These are phyloP conservation scores for Tenthredo distinguenda DNA, from an alignment of 2,888 invertebrate species.

Conservation along the genomic window DNA sequence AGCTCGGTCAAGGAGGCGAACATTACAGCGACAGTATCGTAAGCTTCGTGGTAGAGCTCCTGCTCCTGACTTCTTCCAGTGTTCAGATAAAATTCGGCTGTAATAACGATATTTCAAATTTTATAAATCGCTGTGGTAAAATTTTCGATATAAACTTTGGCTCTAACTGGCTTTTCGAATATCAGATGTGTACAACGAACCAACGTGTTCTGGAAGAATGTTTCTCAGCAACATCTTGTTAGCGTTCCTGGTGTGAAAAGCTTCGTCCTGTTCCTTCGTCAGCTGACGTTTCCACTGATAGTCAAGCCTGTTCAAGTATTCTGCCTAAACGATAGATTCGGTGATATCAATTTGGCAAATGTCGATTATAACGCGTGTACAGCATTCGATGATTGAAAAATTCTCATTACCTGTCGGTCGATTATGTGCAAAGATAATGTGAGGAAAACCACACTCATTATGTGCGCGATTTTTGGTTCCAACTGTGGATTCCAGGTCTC, in stretches of 20 bases:
- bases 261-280: conserved; percentile 90
- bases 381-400: background rate
- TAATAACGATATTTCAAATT: conserved; percentile 58
- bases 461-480: conserved; percentile 85
- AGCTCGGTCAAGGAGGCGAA: conserved; percentile 94
- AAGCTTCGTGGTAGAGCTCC: conserved; percentile 93
- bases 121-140: background rate
- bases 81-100: conserved; percentile 90
- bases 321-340: conserved; percentile 80
- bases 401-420: conserved; percentile 85
- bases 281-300: conserved; percentile 89
- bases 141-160: background rate
- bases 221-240: conserved; percentile 95
- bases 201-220: conserved; percentile 95
- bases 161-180: background rate
- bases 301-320: conserved; percentile 93
- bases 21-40: conserved; percentile 95
- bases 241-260: conserved; percentile 90
- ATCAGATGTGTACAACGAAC: conserved; percentile 51
- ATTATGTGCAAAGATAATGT: conserved; percentile 90
- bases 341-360: background rate
- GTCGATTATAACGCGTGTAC: background rate
- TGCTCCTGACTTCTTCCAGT: conserved; percentile 84
- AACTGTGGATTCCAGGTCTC: conserved; percentile 86
- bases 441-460: conserved; percentile 86